Conservation (phyloP, 2,113 vertebrate species). For the Heteronetta atricapilla region DNA sequence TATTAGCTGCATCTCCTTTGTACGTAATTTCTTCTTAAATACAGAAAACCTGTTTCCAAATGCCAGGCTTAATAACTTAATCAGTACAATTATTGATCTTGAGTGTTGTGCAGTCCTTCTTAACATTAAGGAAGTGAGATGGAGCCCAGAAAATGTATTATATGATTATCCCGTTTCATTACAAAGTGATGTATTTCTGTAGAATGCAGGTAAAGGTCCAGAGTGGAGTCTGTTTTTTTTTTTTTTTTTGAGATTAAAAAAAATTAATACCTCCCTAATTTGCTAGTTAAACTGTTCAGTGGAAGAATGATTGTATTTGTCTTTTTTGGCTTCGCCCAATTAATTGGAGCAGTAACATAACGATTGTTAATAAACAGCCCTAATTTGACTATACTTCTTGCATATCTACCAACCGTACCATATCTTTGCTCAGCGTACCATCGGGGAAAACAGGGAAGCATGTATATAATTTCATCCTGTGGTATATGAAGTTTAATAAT, state of each 20-base stretch:
- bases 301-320: slow-evolving; percentile 72
- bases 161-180: background rate
- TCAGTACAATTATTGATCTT: slow-evolving; percentile 33
- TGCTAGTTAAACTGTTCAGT: slow-evolving; percentile 55
- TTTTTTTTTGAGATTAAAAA: background rate
- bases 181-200: background rate
- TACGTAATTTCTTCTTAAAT: slow-evolving; percentile 72
- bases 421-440: slow-evolving; percentile 63
- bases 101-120: background rate
- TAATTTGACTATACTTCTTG: slow-evolving; percentile 59
- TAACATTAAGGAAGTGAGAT: slow-evolving; percentile 13
- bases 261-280: slow-evolving; percentile 33
- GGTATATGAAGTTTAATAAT: slow-evolving; percentile 70
- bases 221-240: background rate
- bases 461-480: slow-evolving; percentile 63
- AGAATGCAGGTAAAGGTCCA: background rate
- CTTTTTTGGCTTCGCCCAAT: slow-evolving; percentile 72
- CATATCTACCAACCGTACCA: slow-evolving; percentile 13
- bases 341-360: slow-evolving; percentile 67
- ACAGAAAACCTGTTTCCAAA: slow-evolving; percentile 72
- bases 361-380: slow-evolving; percentile 44
- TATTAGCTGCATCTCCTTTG: slow-evolving; percentile 75
- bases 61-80: slow-evolving; percentile 59
- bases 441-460: slow-evolving; percentile 54
- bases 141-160: slow-evolving; percentile 31